Conservation (phyloP, 1,140 invertebrate species). For the Scylla paramamosain region DNA sequence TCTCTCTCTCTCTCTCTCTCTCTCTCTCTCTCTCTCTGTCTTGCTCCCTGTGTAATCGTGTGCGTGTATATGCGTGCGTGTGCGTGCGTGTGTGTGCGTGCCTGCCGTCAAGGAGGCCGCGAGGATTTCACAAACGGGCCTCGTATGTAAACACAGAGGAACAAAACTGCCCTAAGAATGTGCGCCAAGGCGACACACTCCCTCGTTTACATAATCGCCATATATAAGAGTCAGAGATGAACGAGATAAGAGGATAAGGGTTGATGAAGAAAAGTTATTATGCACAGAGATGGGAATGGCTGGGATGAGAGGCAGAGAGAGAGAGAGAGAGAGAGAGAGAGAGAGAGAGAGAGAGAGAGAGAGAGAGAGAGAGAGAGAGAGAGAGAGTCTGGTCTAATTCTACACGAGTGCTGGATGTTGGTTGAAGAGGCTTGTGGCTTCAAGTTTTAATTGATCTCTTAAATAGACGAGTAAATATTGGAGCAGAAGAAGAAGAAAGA, state of each 20-base stretch:
- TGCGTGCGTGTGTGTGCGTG: conserved; percentile 16
- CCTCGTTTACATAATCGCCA: not conserved
- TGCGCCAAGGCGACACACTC: not conserved
- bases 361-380: not conserved
- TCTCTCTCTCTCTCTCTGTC: not conserved
- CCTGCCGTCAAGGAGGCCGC: not conserved
- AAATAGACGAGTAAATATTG: not conserved
- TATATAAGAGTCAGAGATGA: not conserved
- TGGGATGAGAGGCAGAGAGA: not conserved
- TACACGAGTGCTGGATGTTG: not conserved
- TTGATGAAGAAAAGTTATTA: not conserved
- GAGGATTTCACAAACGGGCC: not conserved
- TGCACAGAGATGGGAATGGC: not conserved
- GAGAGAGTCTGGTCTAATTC: not conserved
- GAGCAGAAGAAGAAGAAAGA: not conserved
- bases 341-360: conserved; percentile 11
- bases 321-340: not conserved
- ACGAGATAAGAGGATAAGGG: not conserved
- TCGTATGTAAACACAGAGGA: not conserved
- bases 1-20: conserved; percentile 15
- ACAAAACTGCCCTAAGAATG: not conserved
- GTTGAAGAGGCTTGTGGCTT: not conserved
- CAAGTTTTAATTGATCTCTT: not conserved
- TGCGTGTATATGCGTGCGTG: not conserved
- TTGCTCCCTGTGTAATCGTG: not conserved